Conservation (phyloP, 1,140 invertebrate species). For the Plectrocnemia conspersa region DNA sequence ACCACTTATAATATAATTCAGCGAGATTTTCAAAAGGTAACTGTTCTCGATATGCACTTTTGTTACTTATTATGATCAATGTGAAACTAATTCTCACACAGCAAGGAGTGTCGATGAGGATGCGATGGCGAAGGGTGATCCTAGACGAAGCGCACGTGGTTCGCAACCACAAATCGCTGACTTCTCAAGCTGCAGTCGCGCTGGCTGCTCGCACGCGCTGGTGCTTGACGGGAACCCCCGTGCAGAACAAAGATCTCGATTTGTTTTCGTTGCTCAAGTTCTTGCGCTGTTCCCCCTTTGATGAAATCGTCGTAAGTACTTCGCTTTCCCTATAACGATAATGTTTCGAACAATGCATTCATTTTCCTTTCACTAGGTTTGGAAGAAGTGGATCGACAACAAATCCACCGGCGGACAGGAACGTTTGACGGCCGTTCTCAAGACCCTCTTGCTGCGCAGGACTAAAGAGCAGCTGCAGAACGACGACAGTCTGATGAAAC, state of each 20-base stretch:
- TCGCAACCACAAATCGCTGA: constrained; percentile 78
- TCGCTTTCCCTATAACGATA: neutral
- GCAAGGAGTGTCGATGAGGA: constrained; percentile 55
- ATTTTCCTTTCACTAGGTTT: constrained; percentile 47
- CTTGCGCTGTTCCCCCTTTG: constrained; percentile 77
- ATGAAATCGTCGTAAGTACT: constrained; percentile 57
- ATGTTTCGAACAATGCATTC: constrained; percentile 4
- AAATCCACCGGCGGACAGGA: constrained; percentile 67
- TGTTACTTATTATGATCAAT: neutral
- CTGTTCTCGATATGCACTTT: neutral
- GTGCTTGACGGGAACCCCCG: constrained; percentile 90
- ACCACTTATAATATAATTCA: constrained; percentile 70
- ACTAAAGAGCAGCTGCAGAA: constrained; percentile 75
- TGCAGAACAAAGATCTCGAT: constrained; percentile 90
- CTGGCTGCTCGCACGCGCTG: constrained; percentile 65
- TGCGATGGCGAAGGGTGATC: constrained; percentile 81
- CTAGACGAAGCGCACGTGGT: constrained; percentile 92
- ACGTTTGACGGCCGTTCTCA: constrained; percentile 72
- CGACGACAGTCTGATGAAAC: constrained; percentile 52
- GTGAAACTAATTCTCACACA: constrained; percentile 29
- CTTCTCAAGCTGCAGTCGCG: constrained; percentile 64
- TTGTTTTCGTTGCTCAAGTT: constrained; percentile 85
- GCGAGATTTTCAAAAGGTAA: constrained; percentile 45
- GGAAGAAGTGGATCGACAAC: constrained; percentile 70
- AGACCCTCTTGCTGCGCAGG: constrained; percentile 74